A percentile compares a stretch with the other conserved stretches of the same genome.
Evolutionary conservation across 1,140 invertebrate genomes (phyloP).

Genomic region (Bathynomus jamesi): DNA sequence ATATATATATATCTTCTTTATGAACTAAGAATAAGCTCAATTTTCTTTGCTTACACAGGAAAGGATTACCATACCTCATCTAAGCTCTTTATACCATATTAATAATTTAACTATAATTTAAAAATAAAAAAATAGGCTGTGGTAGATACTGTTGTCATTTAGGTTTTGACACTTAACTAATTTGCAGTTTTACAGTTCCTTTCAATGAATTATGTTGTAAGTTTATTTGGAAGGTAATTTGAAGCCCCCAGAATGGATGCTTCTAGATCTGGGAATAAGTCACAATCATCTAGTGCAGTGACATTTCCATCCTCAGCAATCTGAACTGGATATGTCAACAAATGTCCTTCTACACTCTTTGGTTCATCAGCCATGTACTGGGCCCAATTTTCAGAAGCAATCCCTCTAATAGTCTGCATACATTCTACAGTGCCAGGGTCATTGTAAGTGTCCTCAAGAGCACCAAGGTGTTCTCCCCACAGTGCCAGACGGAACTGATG

Average conservation of each 20-base stretch:
- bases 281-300: constrained; percentile 22
- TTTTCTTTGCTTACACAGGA: too few species aligned
- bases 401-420: constrained; percentile 27
- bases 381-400: constrained; percentile 30
- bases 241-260: constrained; percentile 31
- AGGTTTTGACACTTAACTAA: too few species aligned
- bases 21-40: too few species aligned
- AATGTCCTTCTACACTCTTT: constrained; percentile 30
- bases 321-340: constrained; percentile 34
- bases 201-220: constrained; percentile 34
- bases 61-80: too few species aligned
- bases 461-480: constrained; percentile 35
- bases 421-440: constrained; percentile 35
- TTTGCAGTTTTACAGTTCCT: too few species aligned
- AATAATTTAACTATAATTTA: too few species aligned
- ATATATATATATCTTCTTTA: too few species aligned
- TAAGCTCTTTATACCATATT: too few species aligned
- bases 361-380: constrained; percentile 34
- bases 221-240: constrained; percentile 34
- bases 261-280: constrained; percentile 35
- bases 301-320: constrained; percentile 32
- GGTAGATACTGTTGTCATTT: too few species aligned
- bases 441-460: constrained; percentile 19
- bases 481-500: constrained; percentile 35
- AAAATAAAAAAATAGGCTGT: too few species aligned